Evolutionary conservation across 2,888 invertebrate genomes (phyloP).

Genomic region (Clivina fossor): DNA sequence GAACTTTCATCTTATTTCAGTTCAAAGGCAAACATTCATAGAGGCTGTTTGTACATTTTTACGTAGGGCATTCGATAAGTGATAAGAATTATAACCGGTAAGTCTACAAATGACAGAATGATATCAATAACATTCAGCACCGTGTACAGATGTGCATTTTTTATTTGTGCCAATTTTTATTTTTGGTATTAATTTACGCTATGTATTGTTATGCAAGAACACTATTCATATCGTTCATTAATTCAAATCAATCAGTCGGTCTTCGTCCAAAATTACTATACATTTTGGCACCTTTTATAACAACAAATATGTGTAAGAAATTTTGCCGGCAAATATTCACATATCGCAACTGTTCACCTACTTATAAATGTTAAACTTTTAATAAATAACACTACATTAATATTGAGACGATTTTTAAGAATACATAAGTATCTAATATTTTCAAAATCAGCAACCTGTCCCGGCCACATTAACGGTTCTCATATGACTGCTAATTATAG

Average conservation of each 20-base stretch:
- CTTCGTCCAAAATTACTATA: constrained; percentile 11
- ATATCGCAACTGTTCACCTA: too few species aligned
- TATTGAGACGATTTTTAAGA: too few species aligned
- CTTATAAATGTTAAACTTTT: too few species aligned
- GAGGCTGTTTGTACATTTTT: constrained; percentile 24
- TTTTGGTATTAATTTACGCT: constrained; percentile 22
- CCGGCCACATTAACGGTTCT: constrained; percentile 28
- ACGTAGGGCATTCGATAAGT: constrained; percentile 16
- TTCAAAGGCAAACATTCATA: constrained; percentile 30
- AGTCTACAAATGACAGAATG: constrained; percentile 27
- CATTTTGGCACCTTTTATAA: constrained; percentile 26
- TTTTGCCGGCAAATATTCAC: too few species aligned
- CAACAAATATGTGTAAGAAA: too few species aligned
- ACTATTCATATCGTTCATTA: constrained; percentile 10
- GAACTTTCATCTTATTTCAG: constrained; percentile 31
- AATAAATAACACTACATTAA: too few species aligned
- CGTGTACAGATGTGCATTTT: background rate
- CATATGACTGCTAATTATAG: constrained; percentile 45
- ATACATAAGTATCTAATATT: too few species aligned
- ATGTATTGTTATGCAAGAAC: constrained; percentile 28
- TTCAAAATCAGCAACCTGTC: constrained; percentile 23
- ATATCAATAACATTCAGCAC: constrained; percentile 13
- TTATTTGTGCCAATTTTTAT: constrained; percentile 28
- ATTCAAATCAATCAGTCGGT: constrained; percentile 17
- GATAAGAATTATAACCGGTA: constrained; percentile 27